Evolutionary conservation across 2,888 invertebrate genomes (phyloP), one percentile per base, ranked within the genome.

Genomic region (Pemphredon lugubris): DNA sequence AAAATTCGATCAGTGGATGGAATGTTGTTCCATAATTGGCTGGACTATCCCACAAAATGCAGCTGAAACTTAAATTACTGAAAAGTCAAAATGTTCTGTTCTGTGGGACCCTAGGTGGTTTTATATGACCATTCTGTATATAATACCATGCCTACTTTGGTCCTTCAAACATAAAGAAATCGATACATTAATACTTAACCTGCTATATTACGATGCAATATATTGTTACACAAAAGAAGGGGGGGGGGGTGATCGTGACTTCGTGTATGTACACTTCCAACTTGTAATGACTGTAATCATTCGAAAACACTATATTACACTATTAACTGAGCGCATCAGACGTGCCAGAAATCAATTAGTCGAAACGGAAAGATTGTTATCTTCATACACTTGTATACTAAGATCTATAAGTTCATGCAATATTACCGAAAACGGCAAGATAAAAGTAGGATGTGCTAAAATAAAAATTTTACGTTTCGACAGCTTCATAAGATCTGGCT

Each of bases 61-160:
- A 75, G 83, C 86, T 88, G 87, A 87, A 88, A 88, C 84, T 86
- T 63, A 85, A 87, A 84, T 65, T 39, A 75, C 50, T 60, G 34
- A 73, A 44, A 68, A 30, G 20, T 51, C 59, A 37, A 37, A 45
- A 44, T 9, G 3, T 7, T 0, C 14, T 30, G 11, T 44, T 30
- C 2, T 23, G n/a, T n/a, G n/a, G n/a, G n/a, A n/a, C n/a, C n/a
- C n/a, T n/a, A n/a, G n/a, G n/a, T n/a, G n/a, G n/a, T n/a, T n/a
- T n/a, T n/a, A n/a, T n/a, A n/a, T n/a, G n/a, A n/a, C n/a, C n/a
- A n/a, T n/a, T n/a, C n/a, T n/a, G n/a, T n/a, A n/a, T n/a, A n/a
- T n/a, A n/a, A n/a, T n/a, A n/a, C n/a, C n/a, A n/a, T n/a, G n/a
- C n/a, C n/a, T n/a, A n/a, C n/a, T n/a, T n/a, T n/a, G n/a, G n/a